Evolutionary conservation across 2,797 vertebrate genomes (phyloP).

Genomic region (Cirrhinus mrigala): DNA sequence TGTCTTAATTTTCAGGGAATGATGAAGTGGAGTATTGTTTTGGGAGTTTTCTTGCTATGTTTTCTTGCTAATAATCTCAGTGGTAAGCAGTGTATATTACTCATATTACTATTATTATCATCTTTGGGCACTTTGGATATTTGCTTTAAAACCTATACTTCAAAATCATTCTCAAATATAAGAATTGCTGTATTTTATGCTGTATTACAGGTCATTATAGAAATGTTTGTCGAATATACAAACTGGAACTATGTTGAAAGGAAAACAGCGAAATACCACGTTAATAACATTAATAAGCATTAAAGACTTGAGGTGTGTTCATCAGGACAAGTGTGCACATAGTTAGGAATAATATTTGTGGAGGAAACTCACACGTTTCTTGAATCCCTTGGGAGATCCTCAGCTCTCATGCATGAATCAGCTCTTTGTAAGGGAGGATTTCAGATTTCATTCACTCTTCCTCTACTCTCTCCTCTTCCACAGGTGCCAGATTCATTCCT

Average conservation of each 20-base stretch:
- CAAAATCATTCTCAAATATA: background rate
- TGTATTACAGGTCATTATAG: background rate
- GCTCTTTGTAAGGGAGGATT: conserved; percentile 72
- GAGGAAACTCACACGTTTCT: conserved; percentile 68
- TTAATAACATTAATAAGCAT: background rate
- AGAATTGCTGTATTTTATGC: background rate
- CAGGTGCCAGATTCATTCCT: conserved; percentile 81
- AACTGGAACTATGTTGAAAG: background rate
- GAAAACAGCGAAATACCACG: background rate
- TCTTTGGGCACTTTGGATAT: background rate
- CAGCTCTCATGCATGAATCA: conserved; percentile 72
- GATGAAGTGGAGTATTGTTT: conserved; percentile 75
- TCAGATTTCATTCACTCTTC: conserved; percentile 53
- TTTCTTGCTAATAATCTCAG: conserved; percentile 64
- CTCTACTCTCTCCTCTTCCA: conserved; percentile 47
- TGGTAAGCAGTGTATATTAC: conserved; percentile 68
- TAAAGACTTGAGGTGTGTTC: background rate
- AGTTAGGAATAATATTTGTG: conserved; percentile 71
- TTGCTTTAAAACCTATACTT: background rate
- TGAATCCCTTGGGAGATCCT: conserved; percentile 57
- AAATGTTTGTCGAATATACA: background rate
- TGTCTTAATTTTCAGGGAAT: conserved; percentile 44
- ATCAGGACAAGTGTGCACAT: conserved; percentile 2
- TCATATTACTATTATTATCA: background rate
- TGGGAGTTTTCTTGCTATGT: conserved; percentile 68